Conservation (phyloP, 1,140 invertebrate genomes). For the Drosophila baimaii region DNA sequence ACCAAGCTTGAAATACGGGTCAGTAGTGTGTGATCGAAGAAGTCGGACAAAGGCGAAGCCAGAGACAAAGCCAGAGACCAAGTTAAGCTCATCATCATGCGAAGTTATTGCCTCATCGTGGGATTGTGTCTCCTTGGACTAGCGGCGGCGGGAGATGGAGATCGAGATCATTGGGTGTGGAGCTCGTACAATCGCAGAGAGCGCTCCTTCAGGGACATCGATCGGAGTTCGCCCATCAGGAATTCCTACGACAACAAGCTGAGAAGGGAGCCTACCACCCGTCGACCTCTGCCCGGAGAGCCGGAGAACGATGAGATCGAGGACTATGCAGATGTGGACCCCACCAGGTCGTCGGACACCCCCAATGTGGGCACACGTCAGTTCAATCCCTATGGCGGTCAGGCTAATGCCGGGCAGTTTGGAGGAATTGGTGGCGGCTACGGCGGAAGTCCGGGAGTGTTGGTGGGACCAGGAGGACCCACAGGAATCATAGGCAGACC, state of each 20-base stretch:
- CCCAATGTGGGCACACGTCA: conserved; percentile 70
- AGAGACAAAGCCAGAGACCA: conserved; percentile 5
- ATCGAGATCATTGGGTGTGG: conserved; percentile 67
- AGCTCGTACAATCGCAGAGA: conserved; percentile 47
- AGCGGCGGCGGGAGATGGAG: conserved; percentile 27
- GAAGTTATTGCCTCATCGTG: conserved; percentile 66
- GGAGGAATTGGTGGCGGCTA: conserved; percentile 43
- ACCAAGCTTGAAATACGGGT: conserved; percentile 71
- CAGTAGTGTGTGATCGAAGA: conserved; percentile 68
- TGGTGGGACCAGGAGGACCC: conserved; percentile 87
- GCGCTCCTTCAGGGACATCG: conserved; percentile 63
- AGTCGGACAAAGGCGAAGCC: conserved; percentile 5
- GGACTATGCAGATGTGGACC: conserved; percentile 69
- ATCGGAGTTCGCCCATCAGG: conserved; percentile 44
- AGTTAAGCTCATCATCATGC: conserved; percentile 48
- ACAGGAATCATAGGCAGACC: conserved; percentile 85
- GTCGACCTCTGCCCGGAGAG: conserved; percentile 66
- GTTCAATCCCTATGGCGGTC: conserved; percentile 64
- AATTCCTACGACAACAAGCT: conserved; percentile 57
- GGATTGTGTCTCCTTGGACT: conserved; percentile 44
- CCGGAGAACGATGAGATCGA: conserved; percentile 80
- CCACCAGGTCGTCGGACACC: conserved; percentile 27
- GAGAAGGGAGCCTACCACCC: conserved; percentile 71
- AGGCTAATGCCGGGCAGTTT: conserved; percentile 61
- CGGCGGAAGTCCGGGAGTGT: conserved; percentile 82